phyloP scores from a whole-genome alignment of 2,888 invertebrate species.

The Xestia ashworthii region DNA sequence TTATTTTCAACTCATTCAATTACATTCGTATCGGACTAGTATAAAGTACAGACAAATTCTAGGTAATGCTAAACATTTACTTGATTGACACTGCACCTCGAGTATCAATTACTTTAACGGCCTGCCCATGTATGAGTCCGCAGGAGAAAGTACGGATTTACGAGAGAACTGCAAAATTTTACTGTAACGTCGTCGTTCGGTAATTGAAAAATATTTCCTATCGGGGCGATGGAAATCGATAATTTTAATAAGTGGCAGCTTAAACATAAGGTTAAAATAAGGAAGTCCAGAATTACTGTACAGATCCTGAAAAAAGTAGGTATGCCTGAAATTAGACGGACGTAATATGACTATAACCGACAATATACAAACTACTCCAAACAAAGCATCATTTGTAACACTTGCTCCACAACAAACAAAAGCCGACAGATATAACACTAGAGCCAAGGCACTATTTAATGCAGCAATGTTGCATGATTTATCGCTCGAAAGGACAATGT shows the following conservation, averaged over 20 bases:
- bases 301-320: not conserved
- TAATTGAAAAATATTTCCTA: constrained; percentile 62
- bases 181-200: constrained; percentile 53
- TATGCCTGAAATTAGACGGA: not conserved
- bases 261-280: constrained; percentile 10
- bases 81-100: constrained; percentile 73
- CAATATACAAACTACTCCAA: constrained; percentile 38
- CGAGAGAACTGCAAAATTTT: constrained; percentile 67
- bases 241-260: constrained; percentile 27
- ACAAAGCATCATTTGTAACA: constrained; percentile 61
- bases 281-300: not conserved
- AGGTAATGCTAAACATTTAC: constrained; percentile 65
- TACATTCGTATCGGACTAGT: constrained; percentile 32
- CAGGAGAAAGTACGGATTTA: constrained; percentile 69
- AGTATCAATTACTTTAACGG: constrained; percentile 73
- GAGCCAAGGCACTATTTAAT: constrained; percentile 55
- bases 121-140: constrained; percentile 62
- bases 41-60: constrained; percentile 60
- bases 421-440: constrained; percentile 55
- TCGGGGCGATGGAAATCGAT: constrained; percentile 29
- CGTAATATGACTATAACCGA: not conserved
- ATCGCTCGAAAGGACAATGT: constrained; percentile 77
- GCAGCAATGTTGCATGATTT: constrained; percentile 73
- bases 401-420: constrained; percentile 59
- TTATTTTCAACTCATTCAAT: constrained; percentile 52